Base-by-base conservation (phyloP, 2,888 invertebrate species). In the Epinotia demarniana region DNA sequence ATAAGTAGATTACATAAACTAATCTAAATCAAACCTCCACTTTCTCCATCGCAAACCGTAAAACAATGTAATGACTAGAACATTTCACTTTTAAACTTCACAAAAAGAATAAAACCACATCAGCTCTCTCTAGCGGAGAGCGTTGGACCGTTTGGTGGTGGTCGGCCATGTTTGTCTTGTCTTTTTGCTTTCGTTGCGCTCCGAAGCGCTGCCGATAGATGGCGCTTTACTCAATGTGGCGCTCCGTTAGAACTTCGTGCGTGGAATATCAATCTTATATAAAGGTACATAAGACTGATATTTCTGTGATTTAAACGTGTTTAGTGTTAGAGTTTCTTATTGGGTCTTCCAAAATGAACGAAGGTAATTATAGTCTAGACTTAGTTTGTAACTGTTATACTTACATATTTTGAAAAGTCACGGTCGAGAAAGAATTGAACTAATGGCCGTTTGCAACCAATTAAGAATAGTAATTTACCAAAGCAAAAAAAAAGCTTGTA, bases 41-140 rank as follows among this genome's bases (percentile, higher is more conserved):
- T 49, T 61, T 61, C 49, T 70, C 60, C 12, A 46, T 19, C 46
- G 16, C 16, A 18, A 70, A 61, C 49, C n/a, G 27, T 61, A 70
- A 70, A 70, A 61, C 70, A 70, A 70, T 73, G 53, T 73, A 23
- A 43, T 27, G 46, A 58, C 53, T 60, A 66, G 18, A 68, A 9
- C 58, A 33, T 66, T 53, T 39, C 19, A 46, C 70, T 49, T 69
- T 18, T 53, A 61, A 66, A 69, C 63, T 19, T 9, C 66, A 61
- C 66, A 77, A 72, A 81, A 86, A 87, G 86, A 85, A 83, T 82
- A 83, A 84, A 85, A 87, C 87, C 83, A 86, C 84, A 85, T 84
- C 83, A 90, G 86, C 91, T 81, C 92, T 85, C 89, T 92, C 93
- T 93, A 88, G 84, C 86, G 92, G 85, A 73, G 27, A 72, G 57